These are phyloP conservation scores for Nilaparvata lugens DNA, from an alignment of 1,140 invertebrate genomes.

Conservation along the genomic window DNA sequence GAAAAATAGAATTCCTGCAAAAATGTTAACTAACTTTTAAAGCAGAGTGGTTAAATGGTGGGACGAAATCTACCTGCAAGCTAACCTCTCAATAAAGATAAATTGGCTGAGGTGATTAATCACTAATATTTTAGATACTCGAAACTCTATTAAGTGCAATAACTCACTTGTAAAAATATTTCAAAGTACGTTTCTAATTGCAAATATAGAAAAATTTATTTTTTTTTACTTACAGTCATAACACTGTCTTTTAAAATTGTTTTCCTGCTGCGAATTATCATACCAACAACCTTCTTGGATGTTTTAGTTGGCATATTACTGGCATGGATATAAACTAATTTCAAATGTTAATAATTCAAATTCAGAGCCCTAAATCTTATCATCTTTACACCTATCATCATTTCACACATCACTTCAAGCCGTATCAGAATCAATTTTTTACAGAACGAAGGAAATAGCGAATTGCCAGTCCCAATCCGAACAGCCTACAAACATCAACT, in stretches of 20 bases:
- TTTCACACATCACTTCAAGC: not conserved
- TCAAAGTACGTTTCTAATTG: not conserved
- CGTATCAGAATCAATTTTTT: too few species aligned
- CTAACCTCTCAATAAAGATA: not conserved
- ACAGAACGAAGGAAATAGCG: too few species aligned
- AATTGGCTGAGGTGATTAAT: not conserved
- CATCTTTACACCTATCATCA: conserved; percentile 1
- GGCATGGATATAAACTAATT: not conserved
- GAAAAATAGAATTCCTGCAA: too few species aligned
- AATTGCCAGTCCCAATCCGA: too few species aligned
- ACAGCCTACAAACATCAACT: too few species aligned
- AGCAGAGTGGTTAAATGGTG: not conserved
- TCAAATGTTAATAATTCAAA: not conserved
- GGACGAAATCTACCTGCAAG: not conserved
- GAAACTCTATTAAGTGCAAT: too few species aligned
- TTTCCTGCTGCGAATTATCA: conserved; percentile 61
- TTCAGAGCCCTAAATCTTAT: not conserved
- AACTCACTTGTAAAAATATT: not conserved
- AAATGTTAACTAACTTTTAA: too few species aligned
- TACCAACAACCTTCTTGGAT: conserved; percentile 50
- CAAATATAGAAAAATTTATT: not conserved
- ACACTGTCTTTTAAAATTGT: conserved; percentile 62
- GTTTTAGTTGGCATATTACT: conserved; percentile 46
- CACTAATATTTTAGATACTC: not conserved
- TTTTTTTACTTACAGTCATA: conserved; percentile 50